Conservation (phyloP, 1,140 invertebrate species). For the Neodiprion lecontei region DNA sequence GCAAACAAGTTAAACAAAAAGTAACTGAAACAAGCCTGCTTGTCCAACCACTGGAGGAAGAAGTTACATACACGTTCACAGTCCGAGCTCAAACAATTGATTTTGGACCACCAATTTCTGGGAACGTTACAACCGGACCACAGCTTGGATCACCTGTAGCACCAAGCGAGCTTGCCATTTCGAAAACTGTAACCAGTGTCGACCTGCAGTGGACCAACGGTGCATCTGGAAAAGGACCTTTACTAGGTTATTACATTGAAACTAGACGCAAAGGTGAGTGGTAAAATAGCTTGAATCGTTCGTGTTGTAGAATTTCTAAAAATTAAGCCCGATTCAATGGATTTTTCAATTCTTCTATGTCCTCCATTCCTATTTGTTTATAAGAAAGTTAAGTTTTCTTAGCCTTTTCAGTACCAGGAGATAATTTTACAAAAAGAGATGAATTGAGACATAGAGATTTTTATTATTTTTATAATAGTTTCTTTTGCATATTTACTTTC, state of each 20-base stretch:
- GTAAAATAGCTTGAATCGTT: neutral
- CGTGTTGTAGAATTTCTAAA: constrained; percentile 20
- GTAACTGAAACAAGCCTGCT: constrained; percentile 80
- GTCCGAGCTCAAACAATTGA: constrained; percentile 90
- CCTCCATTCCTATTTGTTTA: neutral
- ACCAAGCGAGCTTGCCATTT: constrained; percentile 75
- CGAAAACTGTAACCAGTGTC: constrained; percentile 83
- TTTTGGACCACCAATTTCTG: constrained; percentile 77
- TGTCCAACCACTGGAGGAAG: constrained; percentile 88
- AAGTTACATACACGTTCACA: constrained; percentile 89
- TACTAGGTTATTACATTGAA: constrained; percentile 94
- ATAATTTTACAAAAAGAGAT: no score
- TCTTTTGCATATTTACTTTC: constrained; percentile 11
- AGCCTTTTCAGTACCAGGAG: no score
- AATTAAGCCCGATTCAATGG: neutral
- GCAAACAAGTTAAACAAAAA: constrained; percentile 94
- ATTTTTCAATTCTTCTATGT: constrained; percentile 10
- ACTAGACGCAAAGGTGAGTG: constrained; percentile 82
- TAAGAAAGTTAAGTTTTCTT: constrained; percentile 6
- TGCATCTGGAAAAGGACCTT: constrained; percentile 81
- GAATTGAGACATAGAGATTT: no score
- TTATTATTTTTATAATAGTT: constrained; percentile 23
- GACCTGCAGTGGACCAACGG: constrained; percentile 90
- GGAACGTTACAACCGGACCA: constrained; percentile 93
- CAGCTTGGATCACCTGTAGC: constrained; percentile 87